Percentiles rank a stretch among this genome's conserved stretches.
These are phyloP conservation scores for Hesperia comma DNA, from an alignment of 2,888 invertebrate genomes.

Conservation along the genomic window DNA sequence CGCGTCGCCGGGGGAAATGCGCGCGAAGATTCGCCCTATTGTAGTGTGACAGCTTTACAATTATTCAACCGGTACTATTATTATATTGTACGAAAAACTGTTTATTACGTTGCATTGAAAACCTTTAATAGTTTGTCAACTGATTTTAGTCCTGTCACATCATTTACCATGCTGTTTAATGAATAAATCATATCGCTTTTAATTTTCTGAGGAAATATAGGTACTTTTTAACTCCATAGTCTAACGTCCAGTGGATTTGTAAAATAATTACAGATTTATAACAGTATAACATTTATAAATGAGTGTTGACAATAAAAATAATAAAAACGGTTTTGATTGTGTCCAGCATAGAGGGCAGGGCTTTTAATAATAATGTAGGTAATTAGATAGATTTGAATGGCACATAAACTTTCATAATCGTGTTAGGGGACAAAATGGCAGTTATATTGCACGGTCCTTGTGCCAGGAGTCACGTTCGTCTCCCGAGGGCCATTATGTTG, in stretches of 20 bases:
- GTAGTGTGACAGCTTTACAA: constrained; percentile 38
- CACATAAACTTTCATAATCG: background rate
- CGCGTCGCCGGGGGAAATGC: constrained; percentile 41
- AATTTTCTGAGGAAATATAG: no score
- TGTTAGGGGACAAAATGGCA: constrained; percentile 6
- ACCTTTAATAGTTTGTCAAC: no score
- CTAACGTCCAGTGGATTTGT: no score
- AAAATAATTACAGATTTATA: no score
- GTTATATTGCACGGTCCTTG: constrained; percentile 9
- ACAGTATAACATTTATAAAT: no score
- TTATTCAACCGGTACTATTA: constrained; percentile 20
- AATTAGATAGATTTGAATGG: background rate
- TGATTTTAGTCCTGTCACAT: no score
- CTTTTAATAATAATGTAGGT: background rate
- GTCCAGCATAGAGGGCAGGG: background rate
- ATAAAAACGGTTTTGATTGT: background rate
- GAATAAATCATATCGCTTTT: no score
- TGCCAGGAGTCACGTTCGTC: constrained; percentile 40
- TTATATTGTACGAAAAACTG: constrained; percentile 13
- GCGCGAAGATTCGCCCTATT: constrained; percentile 46
- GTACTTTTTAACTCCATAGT: no score
- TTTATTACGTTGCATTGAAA: constrained; percentile 13
- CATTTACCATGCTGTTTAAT: no score
- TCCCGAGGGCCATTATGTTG: constrained; percentile 52
- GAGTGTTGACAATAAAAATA: no score